Evolutionary conservation across 2,797 vertebrate genomes (phyloP), one percentile per base, ranked within the genome.

Genomic region (Onychomys arenicola): DNA sequence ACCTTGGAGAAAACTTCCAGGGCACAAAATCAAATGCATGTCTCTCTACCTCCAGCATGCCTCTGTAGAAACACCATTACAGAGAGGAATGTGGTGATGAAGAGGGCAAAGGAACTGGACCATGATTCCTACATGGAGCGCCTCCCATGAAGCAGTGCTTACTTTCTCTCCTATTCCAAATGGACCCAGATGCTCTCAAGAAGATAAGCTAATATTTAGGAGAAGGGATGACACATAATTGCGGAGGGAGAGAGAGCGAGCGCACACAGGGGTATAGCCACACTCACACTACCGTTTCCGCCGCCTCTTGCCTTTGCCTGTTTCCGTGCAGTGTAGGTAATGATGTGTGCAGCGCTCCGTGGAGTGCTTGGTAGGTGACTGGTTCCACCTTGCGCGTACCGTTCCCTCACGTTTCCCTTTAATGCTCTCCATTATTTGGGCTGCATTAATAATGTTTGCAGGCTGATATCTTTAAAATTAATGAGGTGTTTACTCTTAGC

Each of bases 391-490:
- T 73, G 81, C 83, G 95, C 57, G 69, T 96, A 96, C 93, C 93
- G 43, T 95, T 94, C 94, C 71, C 88, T 97, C 96, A 83, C 96
- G 96, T 96, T 96, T 98, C 93, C 97, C 76, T 97, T 97, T 97
- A 97, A 98, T 96, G 91, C 93, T 97, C 95, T 91, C 93, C 96
- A 96, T 97, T 97, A 98, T 98, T 97, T 1, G 93, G 96, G 94
- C 97, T 96, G 97, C 98, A 98, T 97, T 98, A 98, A 98, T 98
- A 98, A 98, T 97, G 97, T 97, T 98, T 96, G 97, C 77, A 59
- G 97, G 98, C 98, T 97, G 97, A 97, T 98, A 98, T 97, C 98
- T 98, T 98, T 98, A 98, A 98, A 98, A 98, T 98, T 98, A 98
- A 98, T 98, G 98, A 98, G 97, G 97, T 98, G 98, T 98, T 98